phyloP scores from a whole-genome alignment of 1,140 invertebrate species.

The fruit fly (Drosophila melanogaster) region Release_6_plus_ISO1_MT NC_004354.4:16352001-16352500 shows the following conservation, averaged over 20 bases:
- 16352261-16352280: slow-evolving; percentile 91
- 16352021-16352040: not conserved
- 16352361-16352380: slow-evolving; percentile 86
- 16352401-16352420: slow-evolving; percentile 62
- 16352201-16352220: not conserved
- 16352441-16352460: slow-evolving; percentile 86
- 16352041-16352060: not conserved
- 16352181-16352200: not conserved
- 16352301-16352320: slow-evolving; percentile 95
- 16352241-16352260: slow-evolving; percentile 92
- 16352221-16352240: not conserved
- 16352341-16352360: slow-evolving; percentile 97
- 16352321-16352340: slow-evolving; percentile 93
- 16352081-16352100: too few relatives aligned
- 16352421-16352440: slow-evolving; percentile 16
- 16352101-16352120: too few relatives aligned
- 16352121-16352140: too few relatives aligned
- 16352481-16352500: slow-evolving; percentile 95
- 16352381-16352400: slow-evolving; percentile 46
- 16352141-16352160: too few relatives aligned
- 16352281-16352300: slow-evolving; percentile 91
- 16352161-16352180: too few relatives aligned
- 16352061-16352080: too few relatives aligned
- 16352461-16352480: slow-evolving; percentile 94
- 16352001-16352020: not conserved